A percentile compares a stretch with the other conserved stretches of the same genome.
phyloP scores from a whole-genome alignment of 2,888 invertebrate species.

The Amblyjoppa proteus region DNA sequence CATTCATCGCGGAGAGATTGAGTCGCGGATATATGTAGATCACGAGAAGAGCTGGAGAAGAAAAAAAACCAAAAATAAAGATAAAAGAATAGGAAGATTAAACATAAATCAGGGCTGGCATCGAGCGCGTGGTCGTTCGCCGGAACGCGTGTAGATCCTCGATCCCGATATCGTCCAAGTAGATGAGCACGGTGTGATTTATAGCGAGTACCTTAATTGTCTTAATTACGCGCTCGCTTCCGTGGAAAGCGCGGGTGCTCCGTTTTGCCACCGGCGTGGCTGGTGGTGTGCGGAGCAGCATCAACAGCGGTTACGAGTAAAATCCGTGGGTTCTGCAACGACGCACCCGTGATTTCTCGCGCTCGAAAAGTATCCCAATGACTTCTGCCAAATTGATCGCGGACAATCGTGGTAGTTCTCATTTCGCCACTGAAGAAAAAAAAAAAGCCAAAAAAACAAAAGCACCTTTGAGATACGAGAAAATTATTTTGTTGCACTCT shows the following conservation, averaged over 20 bases:
- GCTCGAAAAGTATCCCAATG: background rate
- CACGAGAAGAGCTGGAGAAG: slow-evolving; percentile 20
- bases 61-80: slow-evolving; percentile 34
- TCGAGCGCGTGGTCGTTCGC: slow-evolving; percentile 76
- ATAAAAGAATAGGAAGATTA: slow-evolving; percentile 61
- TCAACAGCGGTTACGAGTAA: slow-evolving; percentile 10
- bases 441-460: background rate
- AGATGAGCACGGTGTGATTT: slow-evolving; percentile 82
- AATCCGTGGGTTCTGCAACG: slow-evolving; percentile 1
- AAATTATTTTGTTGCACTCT: background rate
- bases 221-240: slow-evolving; percentile 82
- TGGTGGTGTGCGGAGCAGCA: slow-evolving; percentile 15
- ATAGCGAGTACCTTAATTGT: slow-evolving; percentile 82
- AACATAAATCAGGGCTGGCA: slow-evolving; percentile 77
- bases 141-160: slow-evolving; percentile 80
- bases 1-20: slow-evolving; percentile 35
- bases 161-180: slow-evolving; percentile 79
- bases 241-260: slow-evolving; percentile 79
- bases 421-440: background rate
- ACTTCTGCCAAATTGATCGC: background rate
- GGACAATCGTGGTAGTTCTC: background rate
- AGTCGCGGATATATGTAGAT: slow-evolving; percentile 48
- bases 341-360: slow-evolving; percentile 18
- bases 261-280: slow-evolving; percentile 58
- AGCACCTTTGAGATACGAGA: background rate